phyloP scores from a whole-genome alignment of 2,113 vertebrate species.

The Oncorhynchus kisutch region DNA sequence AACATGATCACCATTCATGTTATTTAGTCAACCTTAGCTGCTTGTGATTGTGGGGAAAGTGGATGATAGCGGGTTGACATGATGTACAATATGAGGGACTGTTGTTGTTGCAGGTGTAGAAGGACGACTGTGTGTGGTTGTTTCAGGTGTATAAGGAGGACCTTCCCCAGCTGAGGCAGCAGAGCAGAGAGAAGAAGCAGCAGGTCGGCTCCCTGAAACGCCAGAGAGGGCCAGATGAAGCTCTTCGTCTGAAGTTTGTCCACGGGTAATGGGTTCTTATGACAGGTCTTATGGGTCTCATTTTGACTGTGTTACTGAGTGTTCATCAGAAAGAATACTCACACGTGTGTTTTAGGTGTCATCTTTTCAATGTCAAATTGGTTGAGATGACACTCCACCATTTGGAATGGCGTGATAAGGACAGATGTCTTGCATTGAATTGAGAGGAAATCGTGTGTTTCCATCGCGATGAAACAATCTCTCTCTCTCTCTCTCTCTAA shows the following conservation, averaged over 20 bases:
- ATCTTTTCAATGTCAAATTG: no score
- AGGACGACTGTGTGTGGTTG: constrained; percentile 17
- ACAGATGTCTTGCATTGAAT: no score
- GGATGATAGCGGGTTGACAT: background rate
- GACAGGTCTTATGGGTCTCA: background rate
- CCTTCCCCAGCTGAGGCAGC: constrained; percentile 87
- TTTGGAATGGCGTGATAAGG: no score
- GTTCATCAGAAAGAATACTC: background rate
- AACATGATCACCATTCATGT: background rate
- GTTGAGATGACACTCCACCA: no score
- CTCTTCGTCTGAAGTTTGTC: constrained; percentile 81
- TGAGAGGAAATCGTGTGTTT: background rate
- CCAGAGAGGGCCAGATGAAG: constrained; percentile 79
- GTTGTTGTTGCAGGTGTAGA: constrained; percentile 7
- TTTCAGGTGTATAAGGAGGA: constrained; percentile 87
- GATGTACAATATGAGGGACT: background rate
- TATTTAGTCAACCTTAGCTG: background rate
- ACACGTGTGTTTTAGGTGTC: no score
- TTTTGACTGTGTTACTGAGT: background rate
- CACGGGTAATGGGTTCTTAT: constrained; percentile 70
- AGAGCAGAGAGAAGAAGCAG: constrained; percentile 83
- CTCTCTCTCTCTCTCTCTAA: background rate
- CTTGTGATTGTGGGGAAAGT: background rate
- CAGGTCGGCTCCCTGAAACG: constrained; percentile 79
- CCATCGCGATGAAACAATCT: background rate